Evolutionary conservation across 2,113 vertebrate species (phyloP).

Genomic region (Trogon surrucura): DNA sequence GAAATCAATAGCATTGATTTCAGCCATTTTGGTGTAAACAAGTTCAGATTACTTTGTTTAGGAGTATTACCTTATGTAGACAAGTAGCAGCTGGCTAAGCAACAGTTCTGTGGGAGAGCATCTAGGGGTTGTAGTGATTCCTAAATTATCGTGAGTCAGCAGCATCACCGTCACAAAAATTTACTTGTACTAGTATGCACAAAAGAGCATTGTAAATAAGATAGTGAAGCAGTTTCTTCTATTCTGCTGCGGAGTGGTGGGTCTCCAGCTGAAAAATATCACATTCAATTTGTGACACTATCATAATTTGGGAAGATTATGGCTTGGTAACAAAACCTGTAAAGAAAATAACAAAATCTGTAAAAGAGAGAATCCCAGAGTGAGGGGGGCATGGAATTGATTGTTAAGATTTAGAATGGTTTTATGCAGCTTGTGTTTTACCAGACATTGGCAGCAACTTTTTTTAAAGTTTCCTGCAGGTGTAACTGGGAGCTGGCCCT

Average conservation of each 20-base stretch:
- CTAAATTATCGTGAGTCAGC: slow-evolving; percentile 31
- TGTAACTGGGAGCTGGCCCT: background rate
- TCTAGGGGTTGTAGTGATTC: background rate
- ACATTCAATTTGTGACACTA: background rate
- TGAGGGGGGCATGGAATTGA: fast-evolving
- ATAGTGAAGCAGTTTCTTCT: background rate
- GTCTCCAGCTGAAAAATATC: background rate
- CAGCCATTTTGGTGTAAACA: background rate
- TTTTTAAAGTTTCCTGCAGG: background rate
- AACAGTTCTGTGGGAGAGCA: background rate
- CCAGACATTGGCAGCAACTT: background rate
- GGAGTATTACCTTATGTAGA: background rate
- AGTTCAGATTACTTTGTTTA: background rate
- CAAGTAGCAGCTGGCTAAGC: background rate
- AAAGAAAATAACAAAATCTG: background rate
- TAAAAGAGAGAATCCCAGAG: background rate
- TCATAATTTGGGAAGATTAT: background rate
- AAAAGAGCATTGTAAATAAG: background rate
- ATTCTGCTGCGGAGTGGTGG: background rate
- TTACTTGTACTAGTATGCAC: background rate
- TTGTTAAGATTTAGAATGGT: background rate
- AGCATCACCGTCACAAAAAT: background rate
- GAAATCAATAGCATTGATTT: background rate
- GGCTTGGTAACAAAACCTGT: background rate
- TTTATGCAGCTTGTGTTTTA: background rate